Base-by-base conservation (phyloP, 2,797 vertebrate genomes). In the Macropus fuliginosus region DNA sequence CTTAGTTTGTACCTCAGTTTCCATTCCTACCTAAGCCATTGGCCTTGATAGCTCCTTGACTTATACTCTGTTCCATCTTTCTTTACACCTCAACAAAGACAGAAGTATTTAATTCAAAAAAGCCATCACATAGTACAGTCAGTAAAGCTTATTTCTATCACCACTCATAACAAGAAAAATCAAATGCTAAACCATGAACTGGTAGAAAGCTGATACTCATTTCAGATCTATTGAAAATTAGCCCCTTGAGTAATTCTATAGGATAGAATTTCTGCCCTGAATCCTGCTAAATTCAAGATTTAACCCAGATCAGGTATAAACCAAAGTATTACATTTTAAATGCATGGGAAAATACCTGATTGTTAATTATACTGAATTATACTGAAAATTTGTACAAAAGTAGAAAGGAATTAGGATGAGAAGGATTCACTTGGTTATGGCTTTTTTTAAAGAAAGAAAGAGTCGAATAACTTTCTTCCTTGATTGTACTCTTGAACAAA, bases 261-360 rank as follows among this genome's bases (percentile, higher is more conserved):
- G 57, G 57, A 55, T 87, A 92, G 56, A 96, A 92, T 95, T 96
- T 92, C 93, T 93, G 18, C 34, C 40, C 95, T 56, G 50, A 95
- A 94, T 92, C 93, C 57, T 94, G 0, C 52, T 34, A 46, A 90
- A 91, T 91, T 95, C 89, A 93, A 94, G 56, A 96, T 52, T 81
- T 93, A 55, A 31, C 94, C 55, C 54, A 90, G 21, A 92, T 8
- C 55, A 92, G 66, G 54, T 94, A 16, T 40, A 27, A 91, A 57
- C 40, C 57, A 31, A 91, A 87, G 50, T 29, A 87, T 50, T 18
- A 54, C 56, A 29, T 62, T 95, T 95, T 96, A 34, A 92, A 93
- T 56, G 87, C 40, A 56, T 29, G 0, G 89, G 50, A 55, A 89
- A 94, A 96, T 55, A n/a, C 31, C 27, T 13, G 34, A 56, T 74